Base-by-base conservation (phyloP, 2,888 invertebrate species). In the Agrochola lychnidis region DNA sequence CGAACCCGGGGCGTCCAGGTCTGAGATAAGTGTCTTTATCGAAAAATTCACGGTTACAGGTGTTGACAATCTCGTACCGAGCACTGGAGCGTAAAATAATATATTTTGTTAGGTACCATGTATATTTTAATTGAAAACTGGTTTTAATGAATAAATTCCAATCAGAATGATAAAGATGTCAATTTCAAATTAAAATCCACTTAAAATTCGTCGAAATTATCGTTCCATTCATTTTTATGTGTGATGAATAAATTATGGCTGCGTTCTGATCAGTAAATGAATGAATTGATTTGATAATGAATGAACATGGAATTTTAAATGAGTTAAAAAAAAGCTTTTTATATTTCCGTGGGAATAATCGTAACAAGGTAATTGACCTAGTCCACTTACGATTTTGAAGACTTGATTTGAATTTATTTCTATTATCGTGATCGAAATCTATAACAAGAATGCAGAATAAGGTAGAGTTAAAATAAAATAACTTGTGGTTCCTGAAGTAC, bases 161-260 rank as follows among this genome's bases (percentile, higher is more conserved):
- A 85, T 70, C 59, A 30, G 56, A 48, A 53, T 59, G 57, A 69
- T 82, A 56, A 56, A 82, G 53, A 61, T 77, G 62, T 82, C 67
- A 64, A 19, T 64, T 61, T n/a, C n/a, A 68, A 64, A 82, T 70
- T 77, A 73, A 19, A 84, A 82, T 61, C 82, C 63, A 30, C 70
- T 85, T 73, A 77, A 73, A 67, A 62, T 85, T 82, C 57, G 12
- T 62, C 66, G 57, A 51, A 76, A 62, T 76, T 48, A 76, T 45
- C 48, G 36, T 36, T 51, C 61, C 48, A 69, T 73, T 84, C 12
- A 84, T 36, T 64, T 81, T 70, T 9, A 71, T 66, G 63, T 36
- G 51, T 48, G 59, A 56, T 76, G 78, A 70, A 76, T 84, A 73
- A 81, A 70, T 80, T 66, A 84, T 59, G 16, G 22, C 25, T 51